Base-by-base conservation (phyloP, 2,797 vertebrate genomes). In the Muscicapa comitata region DNA sequence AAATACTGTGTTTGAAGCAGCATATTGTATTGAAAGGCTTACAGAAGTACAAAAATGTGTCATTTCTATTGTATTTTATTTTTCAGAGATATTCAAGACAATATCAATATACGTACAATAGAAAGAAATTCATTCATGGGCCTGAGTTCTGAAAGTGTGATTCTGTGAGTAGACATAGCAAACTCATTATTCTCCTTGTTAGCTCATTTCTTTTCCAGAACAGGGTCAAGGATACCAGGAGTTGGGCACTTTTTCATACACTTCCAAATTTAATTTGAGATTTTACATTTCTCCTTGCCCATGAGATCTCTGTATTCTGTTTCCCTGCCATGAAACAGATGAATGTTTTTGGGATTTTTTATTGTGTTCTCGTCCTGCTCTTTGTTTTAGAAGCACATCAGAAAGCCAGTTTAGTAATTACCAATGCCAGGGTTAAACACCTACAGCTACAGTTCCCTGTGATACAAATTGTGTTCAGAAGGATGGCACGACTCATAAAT, bases 11-110 rank as follows among this genome's bases (percentile, higher is more conserved):
- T 88, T 90, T 88, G 66, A 88, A 86, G 38, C 11, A 76, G 10
- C 0, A 4, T 43, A 14, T 73, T 6, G 1, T 48, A 38, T 37
- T 81, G 47, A 80, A 90, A 78, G 43, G 11, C 31, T 88, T 6
- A 6, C 10, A 82, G 28, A 87, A n/a, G n/a, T 85, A 53, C 58
- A 73, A 76, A 72, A 63, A 58, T 2, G 0, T 57, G 19, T 63
- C 0, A 0, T 88, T 85, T 86, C 77, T 53, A 7, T 25, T 84
- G 37, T 83, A 10, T 96, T 94, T 95, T 96, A 45, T 93, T 97
- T 97, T 97, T 86, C 95, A 98, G 98, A 92, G 98, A 98, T 76
- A 95, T 98, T 93, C 98, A 98, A 96, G 98, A 98, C 83, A 98
- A 98, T 80, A 98, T 98, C 84, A 97, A 98, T 68, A 97, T 98